These are phyloP conservation scores for Lottia scabra DNA, from an alignment of 2,888 invertebrate species.

Conservation along the genomic window DNA sequence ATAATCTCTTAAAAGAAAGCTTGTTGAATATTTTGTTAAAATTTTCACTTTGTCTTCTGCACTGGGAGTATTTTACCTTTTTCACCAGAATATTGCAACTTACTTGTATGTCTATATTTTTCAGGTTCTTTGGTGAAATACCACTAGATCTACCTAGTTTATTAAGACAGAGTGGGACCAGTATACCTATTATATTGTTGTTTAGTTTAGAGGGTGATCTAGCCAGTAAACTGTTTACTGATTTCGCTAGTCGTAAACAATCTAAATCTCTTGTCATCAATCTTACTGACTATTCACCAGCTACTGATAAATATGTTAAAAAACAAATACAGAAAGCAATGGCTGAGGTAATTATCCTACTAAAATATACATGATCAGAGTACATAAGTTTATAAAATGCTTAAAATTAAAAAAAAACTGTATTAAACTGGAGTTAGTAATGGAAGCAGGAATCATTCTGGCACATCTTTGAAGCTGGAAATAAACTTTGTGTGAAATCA, in stretches of 20 bases:
- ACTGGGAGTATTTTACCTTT: background rate
- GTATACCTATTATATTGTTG: slow-evolving; percentile 61
- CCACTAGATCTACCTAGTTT: slow-evolving; percentile 57
- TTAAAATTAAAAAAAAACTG: too few species aligned
- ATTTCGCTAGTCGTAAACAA: slow-evolving; percentile 62
- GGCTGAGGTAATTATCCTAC: slow-evolving; percentile 48
- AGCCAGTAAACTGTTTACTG: slow-evolving; percentile 57
- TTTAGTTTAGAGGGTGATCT: slow-evolving; percentile 58
- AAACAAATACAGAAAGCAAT: slow-evolving; percentile 60
- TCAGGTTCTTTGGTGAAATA: slow-evolving; percentile 59
- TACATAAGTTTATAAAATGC: too few species aligned
- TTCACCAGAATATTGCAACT: background rate
- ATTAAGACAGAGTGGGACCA: slow-evolving; percentile 55
- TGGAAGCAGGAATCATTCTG: too few species aligned
- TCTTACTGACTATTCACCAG: slow-evolving; percentile 50
- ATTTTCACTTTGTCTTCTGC: too few species aligned
- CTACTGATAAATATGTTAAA: slow-evolving; percentile 52
- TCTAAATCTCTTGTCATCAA: slow-evolving; percentile 41
- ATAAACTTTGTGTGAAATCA: too few species aligned
- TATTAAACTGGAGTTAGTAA: too few species aligned
- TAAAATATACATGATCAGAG: too few species aligned
- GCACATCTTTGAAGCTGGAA: too few species aligned
- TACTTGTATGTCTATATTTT: background rate
- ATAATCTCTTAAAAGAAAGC: too few species aligned
- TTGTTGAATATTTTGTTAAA: too few species aligned